These are phyloP conservation scores for Dyspetes luteomarginatus DNA, from an alignment of 2,888 invertebrate genomes.

Conservation along the genomic window DNA sequence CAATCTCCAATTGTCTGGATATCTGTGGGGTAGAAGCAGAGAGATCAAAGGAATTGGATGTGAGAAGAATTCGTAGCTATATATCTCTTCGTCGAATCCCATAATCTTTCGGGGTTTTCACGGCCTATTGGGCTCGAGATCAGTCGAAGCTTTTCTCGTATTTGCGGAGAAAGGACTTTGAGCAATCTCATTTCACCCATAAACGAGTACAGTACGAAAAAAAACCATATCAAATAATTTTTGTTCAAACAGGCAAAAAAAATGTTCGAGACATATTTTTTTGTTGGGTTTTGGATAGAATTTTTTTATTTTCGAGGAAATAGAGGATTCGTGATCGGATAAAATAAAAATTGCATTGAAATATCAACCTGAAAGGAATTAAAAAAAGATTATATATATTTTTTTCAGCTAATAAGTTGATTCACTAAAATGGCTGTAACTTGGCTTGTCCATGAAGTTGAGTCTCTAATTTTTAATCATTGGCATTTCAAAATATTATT, in stretches of 20 bases:
- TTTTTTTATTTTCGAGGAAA: too few species aligned
- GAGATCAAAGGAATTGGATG: constrained; percentile 53
- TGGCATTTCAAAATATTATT: too few species aligned
- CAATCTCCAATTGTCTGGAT: constrained; percentile 87
- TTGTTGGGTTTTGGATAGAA: too few species aligned
- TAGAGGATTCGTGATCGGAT: too few species aligned
- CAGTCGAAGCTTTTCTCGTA: constrained; percentile 26
- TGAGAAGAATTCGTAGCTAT: constrained; percentile 30
- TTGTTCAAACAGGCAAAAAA: not conserved
- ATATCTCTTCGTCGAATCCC: not conserved
- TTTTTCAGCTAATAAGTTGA: too few species aligned
- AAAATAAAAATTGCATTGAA: too few species aligned
- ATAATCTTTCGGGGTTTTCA: constrained; percentile 17
- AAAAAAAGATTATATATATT: too few species aligned
- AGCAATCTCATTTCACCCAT: constrained; percentile 4
- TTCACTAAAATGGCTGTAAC: too few species aligned
- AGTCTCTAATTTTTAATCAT: too few species aligned
- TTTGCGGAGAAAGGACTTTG: constrained; percentile 8
- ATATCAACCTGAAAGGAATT: too few species aligned
- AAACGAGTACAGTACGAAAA: not conserved
- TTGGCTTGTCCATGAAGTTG: too few species aligned
- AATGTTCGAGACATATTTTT: too few species aligned
- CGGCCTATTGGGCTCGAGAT: constrained; percentile 25
- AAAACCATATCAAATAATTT: not conserved
- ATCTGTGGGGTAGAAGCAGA: constrained; percentile 72